Evolutionary conservation across 2,797 vertebrate species (phyloP).

Genomic region (Prionace glauca): DNA sequence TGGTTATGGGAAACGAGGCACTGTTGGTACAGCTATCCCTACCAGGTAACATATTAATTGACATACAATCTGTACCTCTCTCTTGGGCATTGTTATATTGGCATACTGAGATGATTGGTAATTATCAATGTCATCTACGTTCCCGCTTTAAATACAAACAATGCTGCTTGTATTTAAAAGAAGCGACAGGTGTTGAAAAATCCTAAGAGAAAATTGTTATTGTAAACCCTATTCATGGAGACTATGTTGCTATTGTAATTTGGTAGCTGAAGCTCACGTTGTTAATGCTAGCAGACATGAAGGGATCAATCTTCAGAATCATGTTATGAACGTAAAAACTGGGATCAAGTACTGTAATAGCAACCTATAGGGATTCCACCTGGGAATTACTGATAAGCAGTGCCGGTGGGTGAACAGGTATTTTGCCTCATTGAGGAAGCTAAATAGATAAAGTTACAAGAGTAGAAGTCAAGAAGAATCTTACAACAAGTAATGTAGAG

Average conservation of each 20-base stretch:
- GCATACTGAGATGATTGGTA: neutral
- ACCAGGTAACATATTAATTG: constrained; percentile 72
- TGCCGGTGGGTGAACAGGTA: neutral
- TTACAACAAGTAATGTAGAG: too few species aligned
- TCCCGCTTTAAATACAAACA: neutral
- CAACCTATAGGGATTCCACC: neutral
- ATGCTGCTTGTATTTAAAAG: neutral
- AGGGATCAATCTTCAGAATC: neutral
- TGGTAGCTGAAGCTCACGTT: neutral
- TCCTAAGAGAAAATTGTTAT: neutral
- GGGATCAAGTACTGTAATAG: neutral
- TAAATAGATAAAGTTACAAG: neutral
- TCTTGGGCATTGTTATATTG: neutral
- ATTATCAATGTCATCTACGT: neutral
- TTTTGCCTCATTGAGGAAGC: neutral
- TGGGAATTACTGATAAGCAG: neutral
- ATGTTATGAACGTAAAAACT: neutral
- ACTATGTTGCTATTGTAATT: neutral
- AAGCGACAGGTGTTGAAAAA: neutral
- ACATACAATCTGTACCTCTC: neutral
- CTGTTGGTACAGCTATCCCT: constrained; percentile 94
- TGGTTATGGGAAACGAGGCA: constrained; percentile 96
- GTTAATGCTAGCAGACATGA: too few species aligned
- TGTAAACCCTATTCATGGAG: neutral
- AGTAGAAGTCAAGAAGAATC: neutral